Conservation (phyloP, 2,888 invertebrate genomes). For the Nemoura dubitans region DNA sequence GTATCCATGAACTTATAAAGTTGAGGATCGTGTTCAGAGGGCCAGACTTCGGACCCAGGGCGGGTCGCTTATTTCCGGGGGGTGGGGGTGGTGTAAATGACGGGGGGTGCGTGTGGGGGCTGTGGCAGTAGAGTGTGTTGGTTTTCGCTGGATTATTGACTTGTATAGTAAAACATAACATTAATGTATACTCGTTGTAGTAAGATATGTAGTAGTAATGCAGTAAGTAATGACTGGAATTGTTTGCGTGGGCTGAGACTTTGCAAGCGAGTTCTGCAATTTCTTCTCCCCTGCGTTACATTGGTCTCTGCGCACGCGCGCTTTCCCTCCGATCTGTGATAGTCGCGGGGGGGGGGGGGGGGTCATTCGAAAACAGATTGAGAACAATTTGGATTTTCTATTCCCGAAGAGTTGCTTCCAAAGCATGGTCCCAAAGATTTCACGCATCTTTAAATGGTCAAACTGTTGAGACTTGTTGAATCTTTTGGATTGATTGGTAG, state of each 20-base stretch:
- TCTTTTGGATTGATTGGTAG: no score
- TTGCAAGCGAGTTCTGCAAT: neutral
- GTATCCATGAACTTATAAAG: no score
- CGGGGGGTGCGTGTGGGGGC: neutral
- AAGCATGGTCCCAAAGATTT: no score
- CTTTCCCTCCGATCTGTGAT: no score
- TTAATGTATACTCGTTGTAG: neutral
- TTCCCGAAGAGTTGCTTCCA: no score
- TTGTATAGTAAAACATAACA: no score
- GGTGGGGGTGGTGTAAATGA: neutral
- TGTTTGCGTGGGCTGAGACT: neutral
- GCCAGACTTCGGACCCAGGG: neutral
- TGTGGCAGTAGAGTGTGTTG: neutral
- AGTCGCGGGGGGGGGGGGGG: no score
- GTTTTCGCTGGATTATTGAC: neutral
- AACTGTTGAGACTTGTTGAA: no score
- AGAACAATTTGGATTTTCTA: no score
- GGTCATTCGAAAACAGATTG: no score
- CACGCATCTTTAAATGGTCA: no score
- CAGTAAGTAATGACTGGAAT: conserved; percentile 5
- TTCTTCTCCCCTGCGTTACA: neutral
- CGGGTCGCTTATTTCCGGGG: neutral
- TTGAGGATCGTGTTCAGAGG: neutral
- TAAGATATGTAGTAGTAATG: neutral
- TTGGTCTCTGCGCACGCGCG: neutral